Base-by-base conservation (phyloP, 2,113 vertebrate species). In the Zosterops hypoxanthus region DNA sequence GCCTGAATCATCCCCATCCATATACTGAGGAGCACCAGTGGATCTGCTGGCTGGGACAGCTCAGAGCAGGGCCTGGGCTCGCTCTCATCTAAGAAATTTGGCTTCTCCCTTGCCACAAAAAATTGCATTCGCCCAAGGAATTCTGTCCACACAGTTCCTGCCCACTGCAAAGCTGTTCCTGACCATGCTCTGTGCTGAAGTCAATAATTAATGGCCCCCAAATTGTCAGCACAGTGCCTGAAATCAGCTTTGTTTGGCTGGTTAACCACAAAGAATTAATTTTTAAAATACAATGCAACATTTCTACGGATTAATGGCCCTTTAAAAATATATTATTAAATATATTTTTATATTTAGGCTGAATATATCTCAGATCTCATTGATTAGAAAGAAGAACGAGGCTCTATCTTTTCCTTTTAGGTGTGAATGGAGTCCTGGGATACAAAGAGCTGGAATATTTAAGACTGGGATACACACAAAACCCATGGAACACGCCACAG, bases 1-100 rank as follows among this genome's bases (percentile, higher is more conserved):
- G 94, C 34, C 73, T 94, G 90, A 88, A 87, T 94, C 90, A 94
- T 90, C 85, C 87, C 81, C 84, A 68, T 72, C 95, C 95, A 46
- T 93, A 49, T 88, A 79, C 66, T 49, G 92, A 56, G 82, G 46
- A 93, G 94, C 75, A 56, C 28, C 78, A 16, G 81, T 5, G 41
- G 95, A 24, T 60, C 87, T 41, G 69, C 12, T 9, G 77, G 82
- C 53, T 22, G 7, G 85, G 96, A 90, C 92, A 69, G 69, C 85
- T 82, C 94, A 3, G 36, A 82, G 88, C 71, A 28, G 83, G 85
- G 57, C 49, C 70, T 61, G 14, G 55, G 25, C 47, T 94, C 79
- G 46, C n/a, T 65, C 79, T 53, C 88, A 61, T 55, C 82, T 90
- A 65, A 72, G 49, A 21, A 19, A 65, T 72, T 57, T 59, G 63